Percentiles rank a stretch among this genome's conserved stretches.
Conservation (phyloP, 2,797 vertebrate genomes). For the Anguilla megastoma region DNA sequence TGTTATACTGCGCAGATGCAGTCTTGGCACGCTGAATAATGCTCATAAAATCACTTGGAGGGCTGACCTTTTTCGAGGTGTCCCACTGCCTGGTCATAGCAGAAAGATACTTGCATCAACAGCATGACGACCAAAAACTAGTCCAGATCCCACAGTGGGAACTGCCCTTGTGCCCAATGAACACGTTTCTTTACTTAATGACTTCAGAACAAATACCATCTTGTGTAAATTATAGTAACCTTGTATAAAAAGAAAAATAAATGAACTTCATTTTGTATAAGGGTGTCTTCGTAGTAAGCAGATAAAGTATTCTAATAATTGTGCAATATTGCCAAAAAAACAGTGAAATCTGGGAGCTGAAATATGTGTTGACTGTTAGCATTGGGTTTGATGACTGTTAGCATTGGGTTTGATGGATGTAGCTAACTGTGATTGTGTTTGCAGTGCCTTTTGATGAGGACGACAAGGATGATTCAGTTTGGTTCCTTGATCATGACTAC, state of each 20-base stretch:
- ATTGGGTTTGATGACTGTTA: not conserved
- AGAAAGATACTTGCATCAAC: not conserved
- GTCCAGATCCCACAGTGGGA: not conserved
- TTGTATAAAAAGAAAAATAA: not conserved
- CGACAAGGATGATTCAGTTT: constrained; percentile 96
- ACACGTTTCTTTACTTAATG: not conserved
- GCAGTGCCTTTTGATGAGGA: constrained; percentile 97
- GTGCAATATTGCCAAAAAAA: not conserved
- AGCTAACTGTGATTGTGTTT: constrained; percentile 32
- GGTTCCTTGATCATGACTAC: constrained; percentile 99
- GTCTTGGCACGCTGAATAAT: not conserved
- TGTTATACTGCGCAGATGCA: not conserved
- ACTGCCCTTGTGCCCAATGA: not conserved
- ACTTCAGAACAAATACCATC: not conserved
- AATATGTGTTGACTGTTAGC: not conserved
- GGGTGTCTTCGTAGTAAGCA: no score
- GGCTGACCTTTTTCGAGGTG: not conserved
- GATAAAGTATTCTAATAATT: not conserved
- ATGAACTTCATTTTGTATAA: no score
- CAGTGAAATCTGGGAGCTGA: not conserved
- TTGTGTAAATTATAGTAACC: not conserved
- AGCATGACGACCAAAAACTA: no score
- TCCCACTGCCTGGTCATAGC: not conserved
- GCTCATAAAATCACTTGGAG: not conserved
- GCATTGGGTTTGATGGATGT: not conserved